A percentile compares a stretch with the other conserved stretches of the same genome.
These are phyloP conservation scores for Epinotia ramella DNA, from an alignment of 2,888 invertebrate genomes.

Conservation along the genomic window DNA sequence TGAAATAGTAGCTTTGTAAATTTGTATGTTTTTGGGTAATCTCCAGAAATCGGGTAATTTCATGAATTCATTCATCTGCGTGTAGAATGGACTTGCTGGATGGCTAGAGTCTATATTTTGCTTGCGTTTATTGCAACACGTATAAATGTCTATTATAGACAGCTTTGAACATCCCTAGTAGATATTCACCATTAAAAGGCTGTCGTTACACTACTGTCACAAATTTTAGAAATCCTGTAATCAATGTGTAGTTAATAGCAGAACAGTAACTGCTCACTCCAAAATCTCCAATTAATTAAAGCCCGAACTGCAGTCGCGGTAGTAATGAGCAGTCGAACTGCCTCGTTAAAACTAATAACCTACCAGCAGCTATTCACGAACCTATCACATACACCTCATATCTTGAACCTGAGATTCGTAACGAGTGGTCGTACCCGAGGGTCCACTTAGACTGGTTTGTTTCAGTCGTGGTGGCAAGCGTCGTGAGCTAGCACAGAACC, in stretches of 20 bases:
- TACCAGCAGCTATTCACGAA: background rate
- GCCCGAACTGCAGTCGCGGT: constrained; percentile 22
- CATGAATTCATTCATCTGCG: too few relatives aligned
- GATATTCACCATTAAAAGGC: background rate
- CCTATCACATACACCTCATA: background rate
- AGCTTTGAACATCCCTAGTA: too few relatives aligned
- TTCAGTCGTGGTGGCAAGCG: background rate
- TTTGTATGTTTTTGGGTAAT: too few relatives aligned
- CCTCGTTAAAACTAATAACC: constrained; percentile 45
- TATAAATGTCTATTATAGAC: too few relatives aligned
- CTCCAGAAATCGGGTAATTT: too few relatives aligned
- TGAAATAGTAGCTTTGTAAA: too few relatives aligned
- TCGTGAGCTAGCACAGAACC: background rate
- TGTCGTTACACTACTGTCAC: background rate
- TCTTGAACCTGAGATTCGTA: background rate
- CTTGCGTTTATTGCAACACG: too few relatives aligned
- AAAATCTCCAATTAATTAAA: constrained; percentile 33
- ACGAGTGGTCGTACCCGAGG: background rate
- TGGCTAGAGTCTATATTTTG: too few relatives aligned
- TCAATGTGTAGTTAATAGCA: background rate
- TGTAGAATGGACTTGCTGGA: too few relatives aligned
- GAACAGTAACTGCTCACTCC: constrained; percentile 25
- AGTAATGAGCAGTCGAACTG: constrained; percentile 44
- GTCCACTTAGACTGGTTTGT: background rate
- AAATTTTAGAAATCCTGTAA: background rate